Evolutionary conservation across 2,113 vertebrate genomes (phyloP).

Genomic region (Dasyornis broadbenti): DNA sequence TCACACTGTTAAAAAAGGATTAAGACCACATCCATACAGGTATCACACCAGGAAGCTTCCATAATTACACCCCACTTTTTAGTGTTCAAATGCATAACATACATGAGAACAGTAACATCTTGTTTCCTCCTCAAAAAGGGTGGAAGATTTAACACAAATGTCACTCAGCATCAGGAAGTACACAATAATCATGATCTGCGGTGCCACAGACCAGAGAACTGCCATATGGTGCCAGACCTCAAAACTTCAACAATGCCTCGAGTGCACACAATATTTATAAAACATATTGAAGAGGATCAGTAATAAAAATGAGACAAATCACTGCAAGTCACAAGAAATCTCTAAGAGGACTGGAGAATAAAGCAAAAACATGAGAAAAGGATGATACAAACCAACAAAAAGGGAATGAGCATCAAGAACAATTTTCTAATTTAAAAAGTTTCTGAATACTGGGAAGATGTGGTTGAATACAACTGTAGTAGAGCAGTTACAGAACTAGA

Average conservation of each 20-base stretch:
- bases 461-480: not conserved
- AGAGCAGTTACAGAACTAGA: not conserved
- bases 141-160: not conserved
- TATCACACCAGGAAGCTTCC: not conserved
- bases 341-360: not conserved
- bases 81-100: not conserved
- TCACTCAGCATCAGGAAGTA: not conserved
- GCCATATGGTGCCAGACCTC: not conserved
- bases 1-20: not conserved
- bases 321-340: not conserved
- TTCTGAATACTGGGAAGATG: not conserved
- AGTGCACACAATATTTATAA: not conserved
- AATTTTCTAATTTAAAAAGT: not conserved
- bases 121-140: not conserved
- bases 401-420: not conserved
- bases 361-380: not conserved
- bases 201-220: not conserved
- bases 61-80: not conserved
- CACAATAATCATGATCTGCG: accelerated
- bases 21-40: not conserved
- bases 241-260: not conserved
- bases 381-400: not conserved
- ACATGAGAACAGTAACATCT: not conserved
- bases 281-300: not conserved
- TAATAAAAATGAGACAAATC: not conserved